These are phyloP conservation scores for Diachasma alloeum DNA, from an alignment of 1,140 invertebrate species.

Conservation along the genomic window DNA sequence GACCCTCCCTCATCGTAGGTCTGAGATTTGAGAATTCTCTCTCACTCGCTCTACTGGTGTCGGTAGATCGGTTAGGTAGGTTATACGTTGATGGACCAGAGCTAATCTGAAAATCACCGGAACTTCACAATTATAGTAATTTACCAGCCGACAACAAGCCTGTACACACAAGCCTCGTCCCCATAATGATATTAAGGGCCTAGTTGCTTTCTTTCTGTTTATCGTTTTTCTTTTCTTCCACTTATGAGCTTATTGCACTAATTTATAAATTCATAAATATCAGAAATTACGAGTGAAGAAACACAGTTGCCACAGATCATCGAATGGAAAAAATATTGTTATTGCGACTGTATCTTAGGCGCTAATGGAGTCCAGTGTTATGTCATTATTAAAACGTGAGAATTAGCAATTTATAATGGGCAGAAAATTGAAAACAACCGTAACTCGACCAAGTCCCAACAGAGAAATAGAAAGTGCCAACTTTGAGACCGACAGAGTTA, in stretches of 20 bases:
- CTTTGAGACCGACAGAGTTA: not conserved
- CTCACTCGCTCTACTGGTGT: conserved; percentile 29
- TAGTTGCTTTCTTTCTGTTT: not conserved
- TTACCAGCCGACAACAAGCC: conserved; percentile 62
- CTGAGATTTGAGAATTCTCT: conserved; percentile 45
- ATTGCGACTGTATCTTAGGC: not conserved
- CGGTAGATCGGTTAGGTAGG: conserved; percentile 50
- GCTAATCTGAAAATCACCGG: conserved; percentile 65
- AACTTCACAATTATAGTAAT: conserved; percentile 66
- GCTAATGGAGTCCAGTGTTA: not conserved
- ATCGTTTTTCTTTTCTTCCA: conserved; percentile 1
- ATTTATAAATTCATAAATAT: not conserved
- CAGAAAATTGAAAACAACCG: not conserved
- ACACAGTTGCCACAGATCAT: not conserved
- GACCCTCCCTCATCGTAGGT: not conserved
- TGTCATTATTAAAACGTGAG: not conserved
- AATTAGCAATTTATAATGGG: not conserved
- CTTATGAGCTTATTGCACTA: not conserved
- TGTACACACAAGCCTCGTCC: conserved; percentile 51
- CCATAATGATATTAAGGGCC: conserved; percentile 32
- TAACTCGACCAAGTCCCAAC: not conserved
- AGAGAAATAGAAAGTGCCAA: not conserved
- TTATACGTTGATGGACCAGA: conserved; percentile 61
- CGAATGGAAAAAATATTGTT: not conserved
- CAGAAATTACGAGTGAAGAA: not conserved